Conservation (phyloP, 2,888 invertebrate species). For the Timema cristinae region DNA sequence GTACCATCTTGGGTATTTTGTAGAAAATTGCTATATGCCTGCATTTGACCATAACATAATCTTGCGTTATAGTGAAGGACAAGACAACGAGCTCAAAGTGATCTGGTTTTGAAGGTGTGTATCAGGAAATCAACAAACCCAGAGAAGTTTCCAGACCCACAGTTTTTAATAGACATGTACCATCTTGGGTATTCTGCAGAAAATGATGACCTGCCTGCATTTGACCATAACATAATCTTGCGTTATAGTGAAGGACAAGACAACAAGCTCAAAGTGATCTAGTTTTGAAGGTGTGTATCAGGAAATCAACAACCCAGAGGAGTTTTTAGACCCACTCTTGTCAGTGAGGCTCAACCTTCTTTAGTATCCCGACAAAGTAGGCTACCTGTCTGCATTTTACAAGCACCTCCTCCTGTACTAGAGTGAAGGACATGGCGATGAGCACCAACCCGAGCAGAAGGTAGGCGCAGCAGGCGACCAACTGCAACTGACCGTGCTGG, state of each 20-base stretch:
- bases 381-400: conserved; percentile 39
- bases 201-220: conserved; percentile 42
- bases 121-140: no score
- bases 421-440: conserved; percentile 80
- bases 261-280: conserved; percentile 60
- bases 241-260: conserved; percentile 79
- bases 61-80: no score
- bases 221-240: conserved; percentile 70
- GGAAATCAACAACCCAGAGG: background rate
- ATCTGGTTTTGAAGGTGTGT: no score
- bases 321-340: background rate
- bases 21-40: no score
- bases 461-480: conserved; percentile 76
- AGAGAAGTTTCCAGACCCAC: background rate
- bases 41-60: no score
- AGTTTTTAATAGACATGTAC: conserved; percentile 36
- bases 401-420: conserved; percentile 76
- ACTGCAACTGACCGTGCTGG: conserved; percentile 60
- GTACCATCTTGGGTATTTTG: no score
- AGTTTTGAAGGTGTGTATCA: no score
- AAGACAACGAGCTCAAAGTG: no score
- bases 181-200: conserved; percentile 62
- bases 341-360: conserved; percentile 46
- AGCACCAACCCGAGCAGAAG: conserved; percentile 72
- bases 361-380: conserved; percentile 61